phyloP scores from a whole-genome alignment of 1,140 invertebrate species.

The Camponotus pennsylvanicus region DNA sequence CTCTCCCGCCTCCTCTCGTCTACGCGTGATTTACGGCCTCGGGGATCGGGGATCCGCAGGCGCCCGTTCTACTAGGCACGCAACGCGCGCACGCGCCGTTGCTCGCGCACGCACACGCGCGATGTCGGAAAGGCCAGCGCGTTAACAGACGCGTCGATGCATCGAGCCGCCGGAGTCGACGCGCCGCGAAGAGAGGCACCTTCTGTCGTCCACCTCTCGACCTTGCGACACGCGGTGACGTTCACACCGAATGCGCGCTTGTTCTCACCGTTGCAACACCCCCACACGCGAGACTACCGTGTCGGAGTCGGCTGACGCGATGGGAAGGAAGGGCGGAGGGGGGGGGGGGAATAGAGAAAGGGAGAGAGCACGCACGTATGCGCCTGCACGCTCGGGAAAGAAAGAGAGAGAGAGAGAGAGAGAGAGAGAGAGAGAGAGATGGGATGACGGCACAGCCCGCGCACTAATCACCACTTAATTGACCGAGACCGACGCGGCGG shows the following conservation, averaged over 20 bases:
- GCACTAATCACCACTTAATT: conserved; percentile 80
- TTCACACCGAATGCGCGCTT: conserved; percentile 20
- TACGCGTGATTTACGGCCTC: conserved; percentile 71
- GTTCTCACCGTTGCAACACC: not conserved
- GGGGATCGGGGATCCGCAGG: conserved; percentile 1
- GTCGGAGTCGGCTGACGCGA: conserved; percentile 3
- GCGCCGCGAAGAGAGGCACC: conserved; percentile 18
- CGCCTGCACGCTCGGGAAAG: not conserved
- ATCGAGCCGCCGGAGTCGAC: no score
- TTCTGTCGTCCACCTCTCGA: conserved; percentile 32
- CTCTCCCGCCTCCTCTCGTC: conserved; percentile 33
- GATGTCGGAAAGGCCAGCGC: not conserved
- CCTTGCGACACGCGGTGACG: conserved; percentile 45
- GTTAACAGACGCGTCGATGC: conserved; percentile 14
- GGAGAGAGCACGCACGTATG: not conserved
- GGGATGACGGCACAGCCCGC: conserved; percentile 62
- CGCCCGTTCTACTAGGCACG: conserved; percentile 41
- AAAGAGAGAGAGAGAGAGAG: not conserved
- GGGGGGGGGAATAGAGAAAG: not conserved
- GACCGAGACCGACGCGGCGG: conserved; percentile 76
- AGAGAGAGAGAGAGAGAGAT: not conserved
- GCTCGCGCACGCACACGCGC: not conserved
- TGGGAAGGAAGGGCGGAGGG: not conserved
- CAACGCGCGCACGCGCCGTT: not conserved
- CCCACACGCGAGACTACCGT: not conserved